Evolutionary conservation across 2,113 vertebrate species (phyloP).

Genomic region (Apteryx owenii): DNA sequence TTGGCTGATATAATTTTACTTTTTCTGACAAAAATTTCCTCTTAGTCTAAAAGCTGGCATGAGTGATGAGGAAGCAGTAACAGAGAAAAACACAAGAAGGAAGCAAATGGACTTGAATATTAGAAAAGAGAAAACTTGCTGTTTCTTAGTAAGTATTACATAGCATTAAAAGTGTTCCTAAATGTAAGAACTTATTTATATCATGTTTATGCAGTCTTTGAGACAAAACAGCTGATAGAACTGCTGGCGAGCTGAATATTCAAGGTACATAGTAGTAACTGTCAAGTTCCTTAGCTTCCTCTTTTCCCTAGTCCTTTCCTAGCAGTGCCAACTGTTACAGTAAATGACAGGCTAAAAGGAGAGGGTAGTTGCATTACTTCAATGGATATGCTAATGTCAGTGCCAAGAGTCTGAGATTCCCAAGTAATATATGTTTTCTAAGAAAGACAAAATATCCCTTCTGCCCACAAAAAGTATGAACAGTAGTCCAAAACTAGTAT

Average conservation of each 20-base stretch:
- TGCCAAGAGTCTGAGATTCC: background rate
- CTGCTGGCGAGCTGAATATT: background rate
- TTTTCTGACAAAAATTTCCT: background rate
- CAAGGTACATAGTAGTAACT: background rate
- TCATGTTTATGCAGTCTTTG: background rate
- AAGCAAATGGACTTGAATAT: background rate
- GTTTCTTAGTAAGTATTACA: background rate
- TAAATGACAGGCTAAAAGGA: background rate
- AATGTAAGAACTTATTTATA: background rate
- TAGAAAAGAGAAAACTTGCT: background rate
- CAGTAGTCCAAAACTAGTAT: background rate
- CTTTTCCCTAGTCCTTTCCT: background rate
- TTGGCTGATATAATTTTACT: background rate
- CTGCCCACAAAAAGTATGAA: background rate
- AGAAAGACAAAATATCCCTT: background rate
- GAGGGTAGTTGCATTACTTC: background rate
- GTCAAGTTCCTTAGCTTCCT: background rate
- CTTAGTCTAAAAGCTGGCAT: background rate
- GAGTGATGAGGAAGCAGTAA: background rate
- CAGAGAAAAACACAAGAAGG: background rate
- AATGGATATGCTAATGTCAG: background rate
- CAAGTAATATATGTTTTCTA: background rate
- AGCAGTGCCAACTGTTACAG: background rate
- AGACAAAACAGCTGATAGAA: background rate
- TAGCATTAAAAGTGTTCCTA: background rate